Evolutionary conservation across 2,113 vertebrate species (phyloP), one percentile per base, ranked within the genome.

Genomic region (Gallinago paraguaiae): DNA sequence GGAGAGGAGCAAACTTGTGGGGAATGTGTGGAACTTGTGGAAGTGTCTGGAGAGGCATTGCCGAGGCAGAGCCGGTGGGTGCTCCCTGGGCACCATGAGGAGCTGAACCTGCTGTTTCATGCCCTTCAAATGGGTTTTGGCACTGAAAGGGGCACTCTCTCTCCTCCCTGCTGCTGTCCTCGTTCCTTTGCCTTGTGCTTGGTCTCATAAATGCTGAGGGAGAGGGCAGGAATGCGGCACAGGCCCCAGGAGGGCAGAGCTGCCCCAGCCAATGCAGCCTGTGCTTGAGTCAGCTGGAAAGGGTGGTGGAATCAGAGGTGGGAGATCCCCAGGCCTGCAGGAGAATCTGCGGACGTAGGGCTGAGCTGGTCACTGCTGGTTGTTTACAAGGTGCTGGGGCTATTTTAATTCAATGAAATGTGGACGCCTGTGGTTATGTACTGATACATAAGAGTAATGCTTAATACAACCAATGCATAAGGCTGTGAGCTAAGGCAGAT

Each of bases 81-180:
- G 24, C 54, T 86, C 78, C 14, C 9, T 1, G 13, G 57, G 35
- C 19, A 3, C 63, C 33, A 25, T 0, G 0, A 74, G 54, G 59
- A 82, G n/a, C 41, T 53, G 48, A 92, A 45, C 54, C 24, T 85
- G 50, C 70, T 1, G 0, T 70, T 88, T 77, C 24, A 10, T 65
- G 63, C 35, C n/a, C 50, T 93, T 90, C 35, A 28, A 2, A 56
- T 57, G 53, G 25, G 11, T 79, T 79, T 80, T 94, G 78, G 30
- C 71, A 43, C 67, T 28, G 57, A 84, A 91, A 78, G 35, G 37
- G 86, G 35, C 12, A 7, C n/a, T 61, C 30, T 82, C 5, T 64
- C 51, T 86, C 39, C 59, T 83, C 35, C 19, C 27, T 57, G 20
- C 37, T 83, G 50, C 86, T 95, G 68, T 92, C 50, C 10, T 78